Evolutionary conservation across 1,140 invertebrate species (phyloP).

Genomic region (Propsilocerus akamusi): DNA sequence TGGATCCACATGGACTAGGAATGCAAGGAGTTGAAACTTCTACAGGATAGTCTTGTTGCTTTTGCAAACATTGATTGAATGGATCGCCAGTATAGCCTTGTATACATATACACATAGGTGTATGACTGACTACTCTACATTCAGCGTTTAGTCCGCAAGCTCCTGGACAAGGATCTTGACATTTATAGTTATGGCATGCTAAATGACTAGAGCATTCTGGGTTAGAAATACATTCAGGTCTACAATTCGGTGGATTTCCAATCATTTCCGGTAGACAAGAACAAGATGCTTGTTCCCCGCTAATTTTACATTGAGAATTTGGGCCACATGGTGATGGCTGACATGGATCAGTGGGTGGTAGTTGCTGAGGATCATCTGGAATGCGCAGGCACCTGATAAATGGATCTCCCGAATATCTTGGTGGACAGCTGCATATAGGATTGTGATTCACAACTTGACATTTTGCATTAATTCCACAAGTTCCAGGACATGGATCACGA

Average conservation of each 20-base stretch:
- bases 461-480: slow-evolving; percentile 61
- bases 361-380: slow-evolving; percentile 14
- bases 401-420: slow-evolving; percentile 55
- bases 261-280: slow-evolving; percentile 42
- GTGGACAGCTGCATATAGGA: slow-evolving; percentile 55
- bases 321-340: slow-evolving; percentile 36
- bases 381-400: slow-evolving; percentile 43
- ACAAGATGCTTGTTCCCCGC: slow-evolving; percentile 42
- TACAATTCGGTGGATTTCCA: slow-evolving; percentile 34
- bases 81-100: slow-evolving; percentile 50
- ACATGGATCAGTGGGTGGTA: slow-evolving; percentile 26
- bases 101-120: slow-evolving; percentile 43
- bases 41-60: slow-evolving; percentile 24
- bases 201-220: slow-evolving; percentile 31
- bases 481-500: slow-evolving; percentile 57
- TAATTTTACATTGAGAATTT: slow-evolving; percentile 38
- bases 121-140: slow-evolving; percentile 42
- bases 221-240: slow-evolving; percentile 36
- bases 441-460: slow-evolving; percentile 62
- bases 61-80: slow-evolving; percentile 27
- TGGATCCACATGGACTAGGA: slow-evolving; percentile 59
- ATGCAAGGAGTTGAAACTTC: slow-evolving; percentile 38
- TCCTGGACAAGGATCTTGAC: slow-evolving; percentile 32
- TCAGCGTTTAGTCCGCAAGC: slow-evolving; percentile 40
- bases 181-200: slow-evolving; percentile 35